Base-by-base conservation (phyloP, 2,797 vertebrate species). In the Vireo griseus region DNA sequence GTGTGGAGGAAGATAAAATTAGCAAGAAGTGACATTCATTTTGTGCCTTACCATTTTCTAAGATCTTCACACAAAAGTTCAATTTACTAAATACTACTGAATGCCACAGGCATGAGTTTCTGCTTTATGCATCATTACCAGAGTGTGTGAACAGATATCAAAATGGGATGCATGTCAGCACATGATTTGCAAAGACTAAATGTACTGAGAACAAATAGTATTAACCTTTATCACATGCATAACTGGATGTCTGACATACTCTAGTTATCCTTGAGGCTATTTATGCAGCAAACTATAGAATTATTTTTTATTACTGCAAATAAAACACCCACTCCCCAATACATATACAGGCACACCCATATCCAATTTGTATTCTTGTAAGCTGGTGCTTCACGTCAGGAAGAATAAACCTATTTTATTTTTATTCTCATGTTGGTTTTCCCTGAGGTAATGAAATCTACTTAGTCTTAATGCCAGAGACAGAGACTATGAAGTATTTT, bases 271-370 rank as follows among this genome's bases (percentile, higher is more conserved):
- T 96, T 62, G 26, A 11, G 87, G 96, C 95, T 97, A 97, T 91
- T 97, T 97, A 92, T 94, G 96, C 76, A 91, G 88, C 85, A 86
- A 92, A 88, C 78, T 92, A 58, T 92, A 57, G 96, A 97, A 97
- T 97, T 97, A 95, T 37, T 97, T 95, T 97, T 97, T 97, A 97
- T 98, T 97, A 95, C 82, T 82, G 81, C 91, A 96, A 95, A 96
- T 86, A 96, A 90, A 87, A 83, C 37, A 12, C 91, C 37, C 44
- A 48, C 75, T 51, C 37, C 71, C 35, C 40, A 89, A 16, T 13
- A 90, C 26, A 66, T 11, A 86, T 13, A 94, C 25, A 86, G 17
- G 81, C 86, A 91, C 79, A 82, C 62, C 75, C 65, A 89, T 63
- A 89, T 26, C 47, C 81, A 94, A 88, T 93, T 94, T 94, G 89